These are phyloP conservation scores for Mormyrus hasselquistii DNA, from an alignment of 2,797 vertebrate genomes.

Conservation along the genomic window DNA sequence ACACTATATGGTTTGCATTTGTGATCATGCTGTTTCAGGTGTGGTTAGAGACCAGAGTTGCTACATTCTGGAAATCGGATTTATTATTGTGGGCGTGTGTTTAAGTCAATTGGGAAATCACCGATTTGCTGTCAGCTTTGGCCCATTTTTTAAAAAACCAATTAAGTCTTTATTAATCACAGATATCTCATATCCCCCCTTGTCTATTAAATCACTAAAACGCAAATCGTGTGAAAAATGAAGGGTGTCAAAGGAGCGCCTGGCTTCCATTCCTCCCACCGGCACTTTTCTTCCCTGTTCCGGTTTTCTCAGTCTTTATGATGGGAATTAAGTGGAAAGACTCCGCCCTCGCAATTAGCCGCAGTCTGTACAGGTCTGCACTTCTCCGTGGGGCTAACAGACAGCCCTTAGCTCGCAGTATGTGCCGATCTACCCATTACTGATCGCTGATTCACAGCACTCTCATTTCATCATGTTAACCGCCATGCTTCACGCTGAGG, in stretches of 20 bases:
- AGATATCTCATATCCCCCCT: not conserved
- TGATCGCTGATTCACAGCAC: not conserved
- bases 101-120: not conserved
- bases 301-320: not conserved
- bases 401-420: not conserved
- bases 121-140: not conserved
- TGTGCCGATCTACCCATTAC: not conserved
- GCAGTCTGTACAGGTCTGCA: not conserved
- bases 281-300: not conserved
- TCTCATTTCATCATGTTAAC: not conserved
- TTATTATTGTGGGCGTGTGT: not conserved
- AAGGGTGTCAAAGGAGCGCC: not conserved
- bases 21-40: not conserved
- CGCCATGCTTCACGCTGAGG: not conserved
- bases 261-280: not conserved
- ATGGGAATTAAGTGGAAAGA: not conserved
- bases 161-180: not conserved
- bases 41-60: not conserved
- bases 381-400: not conserved
- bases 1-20: not conserved
- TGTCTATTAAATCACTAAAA: not conserved
- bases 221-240: not conserved
- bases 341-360: not conserved
- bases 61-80: not conserved
- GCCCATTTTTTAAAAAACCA: not conserved